Base-by-base conservation (phyloP, 37 sponge, comb jelly and placozoan genomes). In the Tethya wilhelma region DNA sequence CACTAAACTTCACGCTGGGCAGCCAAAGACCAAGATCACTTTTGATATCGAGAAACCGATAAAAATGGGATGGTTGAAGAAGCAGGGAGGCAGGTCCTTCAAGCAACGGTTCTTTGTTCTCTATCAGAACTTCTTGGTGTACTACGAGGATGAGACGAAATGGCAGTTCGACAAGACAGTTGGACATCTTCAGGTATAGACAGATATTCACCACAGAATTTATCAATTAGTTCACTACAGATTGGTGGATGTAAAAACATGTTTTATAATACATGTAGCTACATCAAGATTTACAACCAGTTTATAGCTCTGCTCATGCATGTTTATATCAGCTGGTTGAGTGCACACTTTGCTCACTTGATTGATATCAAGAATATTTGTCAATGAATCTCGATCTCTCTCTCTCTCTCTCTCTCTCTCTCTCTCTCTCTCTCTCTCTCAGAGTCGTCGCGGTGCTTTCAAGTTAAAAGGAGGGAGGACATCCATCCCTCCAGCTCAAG, bases 31-130 rank as follows among this genome's bases (percentile, higher is more conserved):
- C 37, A 75, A 63, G 81, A 77, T 85, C 19, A 40, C 36, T 6
- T 86, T 93, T 72, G 71, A 86, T 30, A 22, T 90, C 19, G 60
- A 55, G 30, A 79, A 78, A 31, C 94, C 94, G n/a, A n/a, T 86
- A 34, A 71, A 60, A 37, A 72, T 8, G 26, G 94, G 94, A 17
- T 79, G 30, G 44, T 73, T 93, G 28, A 39, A 49, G n/a, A 93
- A 93, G 79, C 83, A 89, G 37, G 34, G 44, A 29, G 57, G 44
- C 80, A 89, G 86, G 67, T 46, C 79, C 22, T 89, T 88, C 86
- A 89, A 90, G 76, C 66, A 78, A n/a, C 69, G 94, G 2, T 90
- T 74, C 74, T 93, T 93, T 38, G 83, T 86, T 30, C 79, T 93
- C 49, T 93, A 93, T 43, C 87, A 79, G 17, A 82, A 82, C 39